These are phyloP conservation scores for Cinclus cinclus DNA, from an alignment of 2,113 vertebrate genomes.

Conservation along the genomic window DNA sequence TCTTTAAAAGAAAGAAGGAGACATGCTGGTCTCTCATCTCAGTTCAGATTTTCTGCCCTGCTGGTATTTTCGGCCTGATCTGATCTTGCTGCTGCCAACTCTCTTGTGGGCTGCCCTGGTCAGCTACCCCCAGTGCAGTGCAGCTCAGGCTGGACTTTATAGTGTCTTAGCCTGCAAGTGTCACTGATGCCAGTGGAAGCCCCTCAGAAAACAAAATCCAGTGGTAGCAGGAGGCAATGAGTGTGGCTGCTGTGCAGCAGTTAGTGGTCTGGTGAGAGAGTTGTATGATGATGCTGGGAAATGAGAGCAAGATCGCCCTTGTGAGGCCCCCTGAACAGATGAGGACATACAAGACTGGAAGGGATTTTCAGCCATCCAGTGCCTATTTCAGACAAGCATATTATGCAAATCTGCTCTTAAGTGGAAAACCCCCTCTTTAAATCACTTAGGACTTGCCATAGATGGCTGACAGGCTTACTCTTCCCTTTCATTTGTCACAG, in stretches of 20 bases:
- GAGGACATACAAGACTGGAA: neutral
- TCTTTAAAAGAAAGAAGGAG: conserved; percentile 63
- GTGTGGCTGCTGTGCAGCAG: neutral
- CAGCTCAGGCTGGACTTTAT: neutral
- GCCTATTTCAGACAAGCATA: neutral
- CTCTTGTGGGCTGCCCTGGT: neutral
- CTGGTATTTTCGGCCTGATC: neutral
- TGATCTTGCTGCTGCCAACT: neutral
- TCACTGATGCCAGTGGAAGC: neutral
- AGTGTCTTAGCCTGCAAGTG: neutral
- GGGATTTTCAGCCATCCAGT: neutral
- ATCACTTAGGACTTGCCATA: neutral
- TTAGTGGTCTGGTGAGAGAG: neutral
- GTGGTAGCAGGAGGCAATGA: neutral
- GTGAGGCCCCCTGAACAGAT: neutral
- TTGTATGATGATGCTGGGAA: neutral
- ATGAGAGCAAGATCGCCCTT: neutral
- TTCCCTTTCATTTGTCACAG: neutral
- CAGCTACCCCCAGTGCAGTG: neutral
- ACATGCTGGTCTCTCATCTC: neutral
- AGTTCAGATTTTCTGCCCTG: neutral
- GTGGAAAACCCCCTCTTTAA: neutral
- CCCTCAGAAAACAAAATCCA: neutral
- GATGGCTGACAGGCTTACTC: neutral
- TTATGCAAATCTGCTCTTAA: neutral